Evolutionary conservation across 2,113 vertebrate species (phyloP), one percentile per base, ranked within the genome.

Genomic region (Aegithalos caudatus): DNA sequence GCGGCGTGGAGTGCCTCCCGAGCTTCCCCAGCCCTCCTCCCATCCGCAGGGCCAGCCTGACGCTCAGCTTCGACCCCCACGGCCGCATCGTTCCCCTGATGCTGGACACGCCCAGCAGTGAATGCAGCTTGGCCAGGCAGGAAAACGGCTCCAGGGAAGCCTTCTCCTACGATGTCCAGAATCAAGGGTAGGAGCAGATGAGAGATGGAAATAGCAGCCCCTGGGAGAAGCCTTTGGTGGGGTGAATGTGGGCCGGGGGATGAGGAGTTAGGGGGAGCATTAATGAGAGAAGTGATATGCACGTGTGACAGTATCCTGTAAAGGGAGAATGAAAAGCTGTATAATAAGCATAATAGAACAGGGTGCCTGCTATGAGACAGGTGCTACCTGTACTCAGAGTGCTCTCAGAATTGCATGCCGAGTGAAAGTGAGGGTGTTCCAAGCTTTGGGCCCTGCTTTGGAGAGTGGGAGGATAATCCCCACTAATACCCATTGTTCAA

Each of bases 1-100:
- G 88, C 24, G 70, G 64, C 23, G 48, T 51, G 15, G 97, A 98
- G 12, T 96, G 96, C 93, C 97, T 97, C 25, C 98, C 98, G 5
- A 93, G 97, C 4, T 98, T 99, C 94, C 96, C 97, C 85, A 99
- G 99, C 91, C 99, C 99, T 21, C 99, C 99, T 7, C 99, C 99
- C 2, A 93, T 99, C 56, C 98, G 92, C 4, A 98, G 99, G 50
- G 98, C 98, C 88, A 98, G 96, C 77, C 97, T 99, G 18, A 98
- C 98, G 12, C 97, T 98, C 72, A 92, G 97, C 21, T 86, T 98
- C 42, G 90, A 70, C 82, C 96, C 94, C 8, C 37, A 57, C 24
- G 57, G 40, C 8, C 97, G 95, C 6, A 28, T 97, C 33, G 95
- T 95, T 77, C 98, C 98, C 10, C 77, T 98, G 78, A 81, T 98